These are phyloP conservation scores for Etheostoma nigrum DNA, from an alignment of 2,797 vertebrate species.

Conservation along the genomic window DNA sequence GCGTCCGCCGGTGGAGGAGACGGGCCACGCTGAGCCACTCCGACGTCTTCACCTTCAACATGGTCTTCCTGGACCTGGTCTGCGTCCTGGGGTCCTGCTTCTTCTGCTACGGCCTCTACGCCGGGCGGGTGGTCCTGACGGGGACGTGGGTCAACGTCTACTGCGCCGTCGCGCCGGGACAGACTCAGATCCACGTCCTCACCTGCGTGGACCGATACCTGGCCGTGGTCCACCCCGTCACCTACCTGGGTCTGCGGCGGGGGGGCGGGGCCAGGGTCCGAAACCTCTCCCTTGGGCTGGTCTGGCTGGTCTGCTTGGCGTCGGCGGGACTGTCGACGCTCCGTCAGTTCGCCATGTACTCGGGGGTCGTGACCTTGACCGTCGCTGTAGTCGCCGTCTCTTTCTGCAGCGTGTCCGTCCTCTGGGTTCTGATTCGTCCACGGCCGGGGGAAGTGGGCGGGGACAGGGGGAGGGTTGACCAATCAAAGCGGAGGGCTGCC, in stretches of 20 bases:
- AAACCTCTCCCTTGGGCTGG: not conserved
- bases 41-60: slow-evolving; percentile 38
- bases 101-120: accelerated
- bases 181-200: not conserved
- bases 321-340: not conserved
- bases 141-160: accelerated
- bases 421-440: slow-evolving; percentile 23
- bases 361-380: accelerated
- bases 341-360: accelerated
- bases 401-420: slow-evolving; percentile 7
- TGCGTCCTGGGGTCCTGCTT: accelerated
- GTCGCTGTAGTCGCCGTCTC: accelerated
- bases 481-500: slow-evolving; percentile 1
- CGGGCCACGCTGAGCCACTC: not conserved
- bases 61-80: not conserved
- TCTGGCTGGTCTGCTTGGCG: not conserved
- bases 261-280: not conserved
- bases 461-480: not conserved
- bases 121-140: accelerated
- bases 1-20: not conserved
- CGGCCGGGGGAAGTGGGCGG: slow-evolving; percentile 3
- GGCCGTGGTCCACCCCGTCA: slow-evolving; percentile 23
- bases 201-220: slow-evolving; percentile 39
- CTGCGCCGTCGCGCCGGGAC: not conserved
- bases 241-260: slow-evolving; percentile 8